These are phyloP conservation scores for Nomada goodeniana DNA, from an alignment of 2,888 invertebrate genomes.

Conservation along the genomic window DNA sequence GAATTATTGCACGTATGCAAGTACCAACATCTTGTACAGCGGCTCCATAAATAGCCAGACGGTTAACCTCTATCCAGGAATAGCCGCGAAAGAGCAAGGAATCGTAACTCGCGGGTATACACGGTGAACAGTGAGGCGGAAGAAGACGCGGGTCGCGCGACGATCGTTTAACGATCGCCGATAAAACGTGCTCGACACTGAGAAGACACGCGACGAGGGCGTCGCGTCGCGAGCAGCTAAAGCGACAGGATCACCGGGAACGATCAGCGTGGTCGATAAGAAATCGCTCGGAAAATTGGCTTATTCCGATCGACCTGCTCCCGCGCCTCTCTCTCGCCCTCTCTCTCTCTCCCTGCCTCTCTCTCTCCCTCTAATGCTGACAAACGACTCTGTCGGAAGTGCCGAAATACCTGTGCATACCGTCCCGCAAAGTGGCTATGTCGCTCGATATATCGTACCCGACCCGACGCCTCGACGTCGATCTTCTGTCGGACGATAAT, in stretches of 20 bases:
- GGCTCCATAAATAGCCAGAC: not conserved
- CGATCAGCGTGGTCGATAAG: slow-evolving; percentile 79
- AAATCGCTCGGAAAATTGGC: slow-evolving; percentile 83
- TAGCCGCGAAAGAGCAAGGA: slow-evolving; percentile 7
- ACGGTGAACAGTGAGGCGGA: not conserved
- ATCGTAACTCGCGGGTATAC: not conserved
- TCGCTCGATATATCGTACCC: slow-evolving; percentile 28
- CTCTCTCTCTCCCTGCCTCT: no score
- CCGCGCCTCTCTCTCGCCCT: slow-evolving; percentile 17
- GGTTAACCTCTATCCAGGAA: slow-evolving; percentile 15
- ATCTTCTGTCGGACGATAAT: slow-evolving; percentile 34
- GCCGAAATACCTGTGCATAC: slow-evolving; percentile 69
- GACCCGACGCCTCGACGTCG: slow-evolving; percentile 1
- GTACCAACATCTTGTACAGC: slow-evolving; percentile 4
- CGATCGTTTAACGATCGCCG: slow-evolving; percentile 46
- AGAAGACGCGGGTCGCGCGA: slow-evolving; percentile 11
- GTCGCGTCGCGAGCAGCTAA: slow-evolving; percentile 40
- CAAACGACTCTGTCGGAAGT: slow-evolving; percentile 76
- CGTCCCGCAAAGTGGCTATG: slow-evolving; percentile 42
- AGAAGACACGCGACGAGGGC: slow-evolving; percentile 53
- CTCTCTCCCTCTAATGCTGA: slow-evolving; percentile 73
- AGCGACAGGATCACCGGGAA: slow-evolving; percentile 47
- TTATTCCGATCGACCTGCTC: slow-evolving; percentile 79
- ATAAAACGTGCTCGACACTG: slow-evolving; percentile 52
- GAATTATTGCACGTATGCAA: not conserved